Evolutionary conservation across 1,140 invertebrate genomes (phyloP), one percentile per base, ranked within the genome.

Genomic region (Globodera ellingtonae): DNA sequence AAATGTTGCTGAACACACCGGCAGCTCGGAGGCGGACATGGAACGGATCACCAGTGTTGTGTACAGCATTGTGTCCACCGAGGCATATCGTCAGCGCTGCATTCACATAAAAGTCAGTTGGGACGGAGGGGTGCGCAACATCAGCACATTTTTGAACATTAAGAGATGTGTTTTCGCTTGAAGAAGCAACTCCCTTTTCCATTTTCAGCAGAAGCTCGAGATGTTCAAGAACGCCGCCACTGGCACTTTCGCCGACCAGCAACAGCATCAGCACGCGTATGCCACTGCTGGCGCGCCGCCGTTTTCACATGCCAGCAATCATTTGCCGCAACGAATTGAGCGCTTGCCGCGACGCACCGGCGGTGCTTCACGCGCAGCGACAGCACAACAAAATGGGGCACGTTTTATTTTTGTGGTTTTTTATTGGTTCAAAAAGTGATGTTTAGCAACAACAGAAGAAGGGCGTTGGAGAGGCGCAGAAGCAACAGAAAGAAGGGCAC

Each of bases 41-140:
- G 75, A 77, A 21, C 56, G 75, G 65, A 77, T 77, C 65, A 77
- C 75, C 46, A 47, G 50, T 4, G n/a, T 77, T 47, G 75, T 77
- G 21, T 77, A 77, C 65, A 67, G 65, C 48, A 46, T 77, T 2
- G 75, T 77, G 9, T 67, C 65, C 24, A 44, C 75, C 10, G 62
- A 77, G 10, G 46, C 21, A 9, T 77, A 48, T 77, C 62, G 62
- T 1, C 62, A 77, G 46, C 75, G 75, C 6, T 77, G 65, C 65
- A 52, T 10, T 62, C 18, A 24, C 21, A 50, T 67, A 8, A 65
- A 77, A 18, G 75, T 77, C 6, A n/a, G 15, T 62, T 6, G 18
- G 13, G 56, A 62, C 10, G 10, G 1, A 15, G 18, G 50, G 50
- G 50, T 52, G 50, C 7, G 0, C 50, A 35, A 35, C 35, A 35